A percentile compares a stretch with the other conserved stretches of the same genome.
Conservation (phyloP, 2,888 invertebrate species). For the Allacma fusca region DNA sequence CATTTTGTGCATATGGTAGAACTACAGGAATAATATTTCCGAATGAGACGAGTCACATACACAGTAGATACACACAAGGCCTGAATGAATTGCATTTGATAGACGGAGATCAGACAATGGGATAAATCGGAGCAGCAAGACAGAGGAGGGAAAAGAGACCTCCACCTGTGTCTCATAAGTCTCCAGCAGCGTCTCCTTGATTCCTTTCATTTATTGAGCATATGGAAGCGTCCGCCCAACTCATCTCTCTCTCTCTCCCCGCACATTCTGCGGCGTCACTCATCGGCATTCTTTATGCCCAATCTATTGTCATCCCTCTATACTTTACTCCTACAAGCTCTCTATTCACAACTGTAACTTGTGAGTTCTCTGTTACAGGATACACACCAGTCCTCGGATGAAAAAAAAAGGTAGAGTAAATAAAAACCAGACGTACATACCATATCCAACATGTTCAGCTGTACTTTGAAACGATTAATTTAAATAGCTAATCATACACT, state of each 20-base stretch:
- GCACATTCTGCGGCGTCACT: constrained; percentile 40
- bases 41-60: too few species aligned
- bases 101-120: constrained; percentile 30
- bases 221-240: constrained; percentile 27
- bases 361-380: too few species aligned
- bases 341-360: too few species aligned
- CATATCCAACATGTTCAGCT: too few species aligned
- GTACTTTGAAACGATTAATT: too few species aligned
- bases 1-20: too few species aligned
- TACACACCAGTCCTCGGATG: too few species aligned
- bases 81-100: neutral
- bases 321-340: too few species aligned
- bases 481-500: too few species aligned
- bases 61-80: too few species aligned
- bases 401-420: too few species aligned
- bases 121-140: constrained; percentile 38
- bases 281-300: constrained; percentile 5
- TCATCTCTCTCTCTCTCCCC: constrained; percentile 22
- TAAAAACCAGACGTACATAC: too few species aligned
- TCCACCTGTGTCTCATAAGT: constrained; percentile 49
- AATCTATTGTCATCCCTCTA: neutral
- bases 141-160: constrained; percentile 40
- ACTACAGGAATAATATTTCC: neutral
- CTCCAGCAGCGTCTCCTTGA: constrained; percentile 46
- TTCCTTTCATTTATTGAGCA: constrained; percentile 28